Evolutionary conservation across 2,888 invertebrate species (phyloP), one percentile per base, ranked within the genome.

Genomic region (Drosophila subsilvestris): DNA sequence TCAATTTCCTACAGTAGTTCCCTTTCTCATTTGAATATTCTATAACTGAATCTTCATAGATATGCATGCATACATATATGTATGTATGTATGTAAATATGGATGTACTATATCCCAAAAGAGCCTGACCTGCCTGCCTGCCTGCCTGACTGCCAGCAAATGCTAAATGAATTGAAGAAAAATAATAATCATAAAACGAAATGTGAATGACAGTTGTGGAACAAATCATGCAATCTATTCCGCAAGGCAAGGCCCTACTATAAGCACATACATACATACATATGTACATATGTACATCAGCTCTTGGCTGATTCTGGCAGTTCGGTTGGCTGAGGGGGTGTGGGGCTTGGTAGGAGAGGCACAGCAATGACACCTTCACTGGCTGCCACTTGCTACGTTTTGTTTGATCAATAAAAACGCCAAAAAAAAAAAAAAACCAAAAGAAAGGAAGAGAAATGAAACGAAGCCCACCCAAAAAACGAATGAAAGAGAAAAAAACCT

Each of bases 391-490:
- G 85, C 83, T 70, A 79, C 75, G 76, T 79, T 84, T 86, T 90
- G 90, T 90, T 90, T 90, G 90, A 90, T 90, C 90, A 90, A 90
- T 90, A 90, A 85, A 86, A 86, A 84, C 75, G 86, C 86, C 83
- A 80, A 80, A 83, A 83, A 74, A 75, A 69, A 56, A 43, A 57
- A 54, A 45, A 50, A 48, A 44, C 53, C 1, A 48, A 45, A 42
- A 57, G 44, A 63, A 60, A 22, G 44, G 58, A 60, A 20, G 42
- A 54, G 50, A 50, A 62, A 44, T 44, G 49, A 70, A 67, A 37
- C 14, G 14, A 78, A 72, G 20, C 32, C 17, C 27, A 12, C 0
- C 43, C 22, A 62, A 63, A 42, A 55, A 37, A 18, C 48, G 18
- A 58, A 20, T 57, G 42, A 32, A 55, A 50, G 50, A 50, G 25